Base-by-base conservation (phyloP, 2,888 invertebrate species). In the Microchrysa polita region DNA sequence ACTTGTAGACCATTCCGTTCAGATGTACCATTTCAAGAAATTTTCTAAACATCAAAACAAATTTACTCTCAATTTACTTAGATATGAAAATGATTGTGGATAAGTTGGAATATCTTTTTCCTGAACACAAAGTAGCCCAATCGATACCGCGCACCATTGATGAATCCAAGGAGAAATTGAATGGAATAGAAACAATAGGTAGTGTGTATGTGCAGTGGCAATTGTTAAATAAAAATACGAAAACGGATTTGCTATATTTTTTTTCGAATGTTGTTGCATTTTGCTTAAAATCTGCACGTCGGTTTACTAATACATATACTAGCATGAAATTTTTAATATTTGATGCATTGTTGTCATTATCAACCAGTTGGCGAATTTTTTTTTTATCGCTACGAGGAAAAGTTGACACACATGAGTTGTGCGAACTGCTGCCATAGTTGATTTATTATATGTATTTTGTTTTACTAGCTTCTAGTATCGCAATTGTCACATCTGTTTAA, bases 91-190 rank as follows among this genome's bases (percentile, higher is more conserved):
- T 83, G 77, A 81, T 84, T 77, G 83, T 83, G 77, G 84, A 83
- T 74, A 84, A 84, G 81, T 80, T 84, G 79, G 83, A 83, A 80
- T 82, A 83, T 80, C 79, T 84, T 76, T 84, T 84, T 84, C 84
- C 84, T 74, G 83, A 84, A 76, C 84, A 82, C 78, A 84, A 81
- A 79, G 84, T 84, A 72, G 83, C 84, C 76, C 80, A 83, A 78
- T 84, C 84, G 81, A 83, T 84, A 82, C 83, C 84, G 83, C 83
- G 83, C 81, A 83, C 82, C 81, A 82, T 84, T 78, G 84, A 84
- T 81, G 81, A 79, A 78, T 78, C 79, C 73, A 83, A 83, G 80
- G 84, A 84, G 79, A 82, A 79, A 76, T 79, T 84, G 74, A 79
- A 81, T 57, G 76, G 76, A 48, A 59, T 59, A 27, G 44, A 67